phyloP scores from a whole-genome alignment of 1,140 invertebrate genomes.

The Pinna nobilis region DNA sequence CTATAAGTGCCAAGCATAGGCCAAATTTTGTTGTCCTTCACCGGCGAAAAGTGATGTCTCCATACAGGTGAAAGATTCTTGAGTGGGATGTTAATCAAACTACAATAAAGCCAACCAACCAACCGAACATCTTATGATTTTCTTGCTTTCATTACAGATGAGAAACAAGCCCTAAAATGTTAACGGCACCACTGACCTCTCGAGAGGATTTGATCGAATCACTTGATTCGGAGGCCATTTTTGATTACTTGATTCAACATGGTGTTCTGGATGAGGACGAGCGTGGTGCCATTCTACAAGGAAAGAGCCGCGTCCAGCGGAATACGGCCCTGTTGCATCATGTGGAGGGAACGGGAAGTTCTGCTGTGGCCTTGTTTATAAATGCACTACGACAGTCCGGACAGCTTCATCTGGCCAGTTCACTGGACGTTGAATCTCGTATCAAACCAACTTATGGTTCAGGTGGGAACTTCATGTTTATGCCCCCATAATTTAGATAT shows the following conservation, averaged over 20 bases:
- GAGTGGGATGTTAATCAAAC: too few relatives aligned
- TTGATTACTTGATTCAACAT: slow-evolving; percentile 71
- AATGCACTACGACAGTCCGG: slow-evolving; percentile 71
- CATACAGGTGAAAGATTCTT: too few relatives aligned
- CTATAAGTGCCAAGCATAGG: too few relatives aligned
- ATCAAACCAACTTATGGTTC: slow-evolving; percentile 68
- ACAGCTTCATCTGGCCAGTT: slow-evolving; percentile 69
- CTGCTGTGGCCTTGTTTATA: slow-evolving; percentile 67
- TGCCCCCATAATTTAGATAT: too few relatives aligned
- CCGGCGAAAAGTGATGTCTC: too few relatives aligned
- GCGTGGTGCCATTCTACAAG: slow-evolving; percentile 52
- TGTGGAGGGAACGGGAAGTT: slow-evolving; percentile 61
- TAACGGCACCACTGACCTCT: slow-evolving; percentile 54
- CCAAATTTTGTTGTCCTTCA: too few relatives aligned
- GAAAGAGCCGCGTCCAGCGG: slow-evolving; percentile 50
- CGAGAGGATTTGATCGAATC: slow-evolving; percentile 65
- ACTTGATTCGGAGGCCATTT: slow-evolving; percentile 68
- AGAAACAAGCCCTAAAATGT: too few relatives aligned
- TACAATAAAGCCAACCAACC: too few relatives aligned
- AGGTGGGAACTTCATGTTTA: slow-evolving; percentile 57
- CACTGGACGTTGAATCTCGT: slow-evolving; percentile 62
- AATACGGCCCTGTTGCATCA: slow-evolving; percentile 65
- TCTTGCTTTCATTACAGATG: too few relatives aligned
- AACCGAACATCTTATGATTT: too few relatives aligned
- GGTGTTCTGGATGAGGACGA: slow-evolving; percentile 60